A percentile compares a stretch with the other conserved stretches of the same genome.
phyloP scores from a whole-genome alignment of 2,797 vertebrate species.

The Poeciliopsis gracilis region DNA sequence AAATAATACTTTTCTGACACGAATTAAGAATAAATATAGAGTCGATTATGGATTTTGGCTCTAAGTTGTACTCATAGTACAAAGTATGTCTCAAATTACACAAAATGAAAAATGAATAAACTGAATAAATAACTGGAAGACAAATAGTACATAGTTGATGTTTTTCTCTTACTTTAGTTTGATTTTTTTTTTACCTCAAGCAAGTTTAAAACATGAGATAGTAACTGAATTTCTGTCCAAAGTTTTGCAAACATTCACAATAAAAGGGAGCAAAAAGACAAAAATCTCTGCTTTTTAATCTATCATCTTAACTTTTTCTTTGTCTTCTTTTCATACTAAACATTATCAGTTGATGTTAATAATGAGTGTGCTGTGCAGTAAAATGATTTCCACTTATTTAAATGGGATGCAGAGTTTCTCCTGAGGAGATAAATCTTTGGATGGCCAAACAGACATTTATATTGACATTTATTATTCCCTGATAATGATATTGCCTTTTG shows the following conservation, averaged over 20 bases:
- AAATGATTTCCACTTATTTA: background rate
- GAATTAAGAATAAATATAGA: background rate
- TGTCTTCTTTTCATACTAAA: background rate
- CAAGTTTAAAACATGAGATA: constrained; percentile 8
- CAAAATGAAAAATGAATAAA: background rate
- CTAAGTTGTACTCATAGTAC: background rate
- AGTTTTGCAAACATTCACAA: constrained; percentile 24
- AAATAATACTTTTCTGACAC: background rate
- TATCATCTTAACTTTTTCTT: background rate
- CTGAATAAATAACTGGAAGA: background rate
- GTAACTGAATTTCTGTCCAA: constrained; percentile 32
- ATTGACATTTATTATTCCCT: background rate
- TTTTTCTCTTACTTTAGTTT: background rate
- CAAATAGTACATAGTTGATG: background rate
- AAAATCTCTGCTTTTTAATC: constrained; percentile 29
- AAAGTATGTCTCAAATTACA: background rate
- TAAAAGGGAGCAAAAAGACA: constrained; percentile 15
- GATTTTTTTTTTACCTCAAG: background rate
- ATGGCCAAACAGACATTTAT: background rate
- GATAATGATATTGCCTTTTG: background rate
- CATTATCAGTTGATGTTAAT: background rate
- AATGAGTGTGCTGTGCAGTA: background rate
- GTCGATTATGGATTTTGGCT: background rate
- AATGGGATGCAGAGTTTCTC: background rate
- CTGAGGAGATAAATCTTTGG: background rate